A percentile compares a stretch with the other conserved stretches of the same genome.
phyloP scores from a whole-genome alignment of 1,140 invertebrate genomes.

The Copidosoma floridanum region DNA sequence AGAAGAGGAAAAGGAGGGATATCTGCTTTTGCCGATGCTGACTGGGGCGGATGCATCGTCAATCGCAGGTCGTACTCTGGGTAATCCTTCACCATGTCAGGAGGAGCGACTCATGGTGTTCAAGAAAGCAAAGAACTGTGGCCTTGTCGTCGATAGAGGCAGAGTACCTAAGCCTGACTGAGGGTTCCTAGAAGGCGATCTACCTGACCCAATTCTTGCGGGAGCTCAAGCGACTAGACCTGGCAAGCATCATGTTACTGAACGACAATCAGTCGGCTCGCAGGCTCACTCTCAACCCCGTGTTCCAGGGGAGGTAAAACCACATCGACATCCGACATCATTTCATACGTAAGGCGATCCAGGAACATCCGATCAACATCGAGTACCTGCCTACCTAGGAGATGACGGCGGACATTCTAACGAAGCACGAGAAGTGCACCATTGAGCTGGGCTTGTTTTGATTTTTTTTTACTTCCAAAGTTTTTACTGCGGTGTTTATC shows the following conservation, averaged over 20 bases:
- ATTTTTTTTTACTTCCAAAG: too few relatives aligned
- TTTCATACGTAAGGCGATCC: background rate
- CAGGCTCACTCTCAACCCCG: constrained; percentile 10
- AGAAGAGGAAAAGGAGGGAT: background rate
- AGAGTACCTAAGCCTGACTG: constrained; percentile 44
- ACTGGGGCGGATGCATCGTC: background rate
- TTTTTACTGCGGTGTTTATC: too few relatives aligned
- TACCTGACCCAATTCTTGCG: constrained; percentile 22
- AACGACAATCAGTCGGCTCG: constrained; percentile 21
- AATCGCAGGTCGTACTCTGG: constrained; percentile 25
- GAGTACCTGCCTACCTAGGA: background rate
- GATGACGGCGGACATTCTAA: background rate
- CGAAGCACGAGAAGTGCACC: background rate
- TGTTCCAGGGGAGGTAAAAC: constrained; percentile 19
- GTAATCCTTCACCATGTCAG: constrained; percentile 5
- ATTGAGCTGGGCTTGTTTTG: background rate
- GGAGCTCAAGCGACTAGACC: constrained; percentile 11
- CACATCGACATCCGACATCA: constrained; percentile 15
- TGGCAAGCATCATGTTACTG: constrained; percentile 7
- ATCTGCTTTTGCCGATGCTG: background rate
- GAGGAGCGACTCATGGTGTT: constrained; percentile 20
- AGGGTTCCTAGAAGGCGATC: constrained; percentile 31
- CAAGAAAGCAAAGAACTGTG: constrained; percentile 21
- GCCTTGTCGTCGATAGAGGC: constrained; percentile 45
- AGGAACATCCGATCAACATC: too few relatives aligned